Base-by-base conservation (phyloP, 2,888 invertebrate species). In the Acanthosoma haemorrhoidale region DNA sequence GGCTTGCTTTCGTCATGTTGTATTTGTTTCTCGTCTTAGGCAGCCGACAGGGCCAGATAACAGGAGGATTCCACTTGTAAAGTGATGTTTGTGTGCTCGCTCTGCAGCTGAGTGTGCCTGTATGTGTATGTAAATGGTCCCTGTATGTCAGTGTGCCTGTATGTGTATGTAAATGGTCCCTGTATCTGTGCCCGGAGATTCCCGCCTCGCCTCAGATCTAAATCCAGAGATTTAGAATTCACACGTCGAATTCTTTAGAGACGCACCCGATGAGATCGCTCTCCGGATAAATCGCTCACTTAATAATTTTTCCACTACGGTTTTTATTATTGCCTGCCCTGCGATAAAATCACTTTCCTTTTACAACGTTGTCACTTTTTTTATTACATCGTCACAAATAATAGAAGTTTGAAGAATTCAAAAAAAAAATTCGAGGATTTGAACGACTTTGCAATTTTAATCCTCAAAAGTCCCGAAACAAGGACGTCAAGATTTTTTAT, bases 71-170 rank as follows among this genome's bases (percentile, higher is more conserved):
- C 51, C 51, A 51, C 51, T 51, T 51, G 51, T 51, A 51, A 25
- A 51, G 11, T 43, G 21, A 43, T 43, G 43, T 43, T 13, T 18
- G n/a, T n/a, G n/a, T n/a, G 13, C 3, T 25, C 43, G 51, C 25
- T 4, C 1, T 51, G n/a, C n/a, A n/a, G n/a, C n/a, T n/a, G n/a
- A 51, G 51, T 51, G 51, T 25, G 51, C 11, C 21, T n/a, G 51
- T 51, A 51, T 51, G 51, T n/a, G 51, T 51, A 51, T 51, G 51
- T 51, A 51, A 51, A 51, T 51, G n/a, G n/a, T n/a, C n/a, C n/a
- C n/a, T n/a, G n/a, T n/a, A n/a, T n/a, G 51, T 25, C 13, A 25
- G 25, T 51, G 25, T 25, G 25, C 21, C 25, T 25, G 51, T 25
- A 25, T 25, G 51, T 51, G 51, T 51, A 21, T 25, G 25, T 51